Percentiles rank a stretch among this genome's conserved stretches.
phyloP scores from a whole-genome alignment of 2,797 vertebrate genomes.

The Clarias fuscus region DNA sequence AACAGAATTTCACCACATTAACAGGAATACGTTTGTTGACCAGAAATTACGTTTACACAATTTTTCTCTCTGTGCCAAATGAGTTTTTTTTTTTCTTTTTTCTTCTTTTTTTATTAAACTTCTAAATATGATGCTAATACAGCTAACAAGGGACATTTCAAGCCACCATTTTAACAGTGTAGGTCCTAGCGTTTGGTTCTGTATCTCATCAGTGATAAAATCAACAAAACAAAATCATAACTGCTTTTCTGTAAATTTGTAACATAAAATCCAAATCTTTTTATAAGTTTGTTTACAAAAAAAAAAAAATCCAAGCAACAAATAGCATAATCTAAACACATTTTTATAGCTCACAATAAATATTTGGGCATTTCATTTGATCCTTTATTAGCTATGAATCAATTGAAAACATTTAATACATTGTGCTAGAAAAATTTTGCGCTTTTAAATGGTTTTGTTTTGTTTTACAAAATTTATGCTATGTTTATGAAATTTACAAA shows the following conservation, averaged over 20 bases:
- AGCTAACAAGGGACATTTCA: not conserved
- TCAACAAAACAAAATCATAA: not conserved
- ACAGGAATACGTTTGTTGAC: not conserved
- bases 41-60: not conserved
- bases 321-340: not conserved
- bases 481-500: too few relatives aligned
- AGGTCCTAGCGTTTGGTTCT: not conserved
- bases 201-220: not conserved
- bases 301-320: not conserved
- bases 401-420: not conserved
- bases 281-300: not conserved
- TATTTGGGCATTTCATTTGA: not conserved
- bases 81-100: not conserved
- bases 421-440: not conserved
- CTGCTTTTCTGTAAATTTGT: not conserved
- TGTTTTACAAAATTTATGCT: not conserved
- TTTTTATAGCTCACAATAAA: not conserved
- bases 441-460: not conserved
- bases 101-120: not conserved
- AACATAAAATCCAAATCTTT: not conserved
- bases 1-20: not conserved
- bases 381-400: not conserved
- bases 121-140: not conserved
- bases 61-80: not conserved
- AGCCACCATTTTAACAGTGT: not conserved